Conservation (phyloP, 2,797 vertebrate genomes). For the Acridotheres tristis region DNA sequence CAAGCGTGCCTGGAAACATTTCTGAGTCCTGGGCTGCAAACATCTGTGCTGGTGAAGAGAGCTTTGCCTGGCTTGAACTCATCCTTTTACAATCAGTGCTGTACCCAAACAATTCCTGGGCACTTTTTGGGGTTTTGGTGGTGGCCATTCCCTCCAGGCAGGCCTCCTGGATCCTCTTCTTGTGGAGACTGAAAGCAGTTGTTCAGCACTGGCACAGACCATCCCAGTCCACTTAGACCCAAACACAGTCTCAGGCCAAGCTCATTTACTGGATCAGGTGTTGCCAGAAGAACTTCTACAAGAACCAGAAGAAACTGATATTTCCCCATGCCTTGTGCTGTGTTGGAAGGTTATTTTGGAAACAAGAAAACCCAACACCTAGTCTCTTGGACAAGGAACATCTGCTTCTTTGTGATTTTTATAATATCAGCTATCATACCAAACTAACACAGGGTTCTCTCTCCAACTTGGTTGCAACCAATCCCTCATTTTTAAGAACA, state of each 20-base stretch:
- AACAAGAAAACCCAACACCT: not conserved
- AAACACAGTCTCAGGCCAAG: not conserved
- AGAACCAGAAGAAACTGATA: not conserved
- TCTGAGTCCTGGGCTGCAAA: fast-evolving
- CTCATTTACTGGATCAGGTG: not conserved
- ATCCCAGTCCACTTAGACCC: not conserved
- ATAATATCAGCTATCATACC: not conserved
- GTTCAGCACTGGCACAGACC: not conserved
- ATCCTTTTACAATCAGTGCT: not conserved
- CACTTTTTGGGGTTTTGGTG: not conserved
- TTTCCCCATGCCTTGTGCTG: not conserved
- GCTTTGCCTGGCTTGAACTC: not conserved
- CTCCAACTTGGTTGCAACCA: not conserved
- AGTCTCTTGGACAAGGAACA: not conserved
- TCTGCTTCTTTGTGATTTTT: not conserved
- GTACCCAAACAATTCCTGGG: not conserved
- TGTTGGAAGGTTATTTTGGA: not conserved
- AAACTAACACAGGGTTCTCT: not conserved
- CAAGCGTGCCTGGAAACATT: not conserved
- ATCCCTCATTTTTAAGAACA: not conserved
- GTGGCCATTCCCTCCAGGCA: not conserved
- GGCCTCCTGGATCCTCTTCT: not conserved
- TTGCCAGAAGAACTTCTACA: not conserved
- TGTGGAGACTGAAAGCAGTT: not conserved
- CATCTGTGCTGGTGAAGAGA: not conserved